These are phyloP conservation scores for Glaucomys volans DNA, from an alignment of 2,113 vertebrate species.

Conservation along the genomic window DNA sequence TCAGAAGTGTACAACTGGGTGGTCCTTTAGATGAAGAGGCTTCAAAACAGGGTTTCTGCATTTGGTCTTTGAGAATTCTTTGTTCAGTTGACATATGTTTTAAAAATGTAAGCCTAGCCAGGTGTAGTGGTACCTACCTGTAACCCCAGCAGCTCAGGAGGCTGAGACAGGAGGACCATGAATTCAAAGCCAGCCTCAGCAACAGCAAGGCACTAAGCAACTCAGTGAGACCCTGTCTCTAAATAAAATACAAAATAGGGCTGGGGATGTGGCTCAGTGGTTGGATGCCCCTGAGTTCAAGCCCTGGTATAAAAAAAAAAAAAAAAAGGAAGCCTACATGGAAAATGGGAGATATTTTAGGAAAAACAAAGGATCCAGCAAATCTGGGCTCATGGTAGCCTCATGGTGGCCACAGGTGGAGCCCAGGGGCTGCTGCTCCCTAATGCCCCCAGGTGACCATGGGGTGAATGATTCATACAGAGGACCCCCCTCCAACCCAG, in stretches of 20 bases:
- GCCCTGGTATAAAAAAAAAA: no score
- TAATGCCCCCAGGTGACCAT: background rate
- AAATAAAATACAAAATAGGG: no score
- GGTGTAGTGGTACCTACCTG: no score
- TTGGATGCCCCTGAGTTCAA: no score
- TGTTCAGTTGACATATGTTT: background rate
- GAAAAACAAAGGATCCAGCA: background rate
- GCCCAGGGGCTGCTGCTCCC: background rate
- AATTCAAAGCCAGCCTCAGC: no score
- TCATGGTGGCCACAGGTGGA: background rate
- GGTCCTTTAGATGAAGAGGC: background rate
- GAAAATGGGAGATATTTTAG: background rate
- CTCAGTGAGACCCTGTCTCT: no score
- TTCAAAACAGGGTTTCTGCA: background rate
- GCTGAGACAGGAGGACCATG: no score
- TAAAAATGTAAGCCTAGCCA: background rate
- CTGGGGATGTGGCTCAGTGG: no score
- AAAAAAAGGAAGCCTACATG: background rate
- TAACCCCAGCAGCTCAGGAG: no score
- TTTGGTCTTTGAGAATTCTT: background rate
- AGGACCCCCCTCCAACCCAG: accelerated
- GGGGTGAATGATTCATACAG: background rate
- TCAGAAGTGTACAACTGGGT: background rate
- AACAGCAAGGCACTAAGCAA: no score
- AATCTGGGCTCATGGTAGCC: background rate